These are phyloP conservation scores for Eucera pruinosa DNA, from an alignment of 2,888 invertebrate species.

Conservation along the genomic window DNA sequence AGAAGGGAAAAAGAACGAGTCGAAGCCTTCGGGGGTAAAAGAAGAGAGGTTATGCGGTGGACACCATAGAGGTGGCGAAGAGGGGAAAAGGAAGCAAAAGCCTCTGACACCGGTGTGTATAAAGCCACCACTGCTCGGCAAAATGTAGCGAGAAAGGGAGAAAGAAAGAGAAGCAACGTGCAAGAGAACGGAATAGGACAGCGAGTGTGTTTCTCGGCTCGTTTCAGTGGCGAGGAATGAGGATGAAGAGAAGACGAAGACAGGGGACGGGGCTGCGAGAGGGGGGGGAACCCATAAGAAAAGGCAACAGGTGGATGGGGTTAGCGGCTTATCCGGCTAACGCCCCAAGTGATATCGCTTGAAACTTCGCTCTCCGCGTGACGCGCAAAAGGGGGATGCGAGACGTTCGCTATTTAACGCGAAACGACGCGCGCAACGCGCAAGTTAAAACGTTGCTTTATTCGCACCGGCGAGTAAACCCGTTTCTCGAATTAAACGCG, in stretches of 20 bases:
- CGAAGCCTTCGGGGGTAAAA: constrained; percentile 40
- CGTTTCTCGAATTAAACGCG: too few relatives aligned
- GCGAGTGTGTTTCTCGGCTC: constrained; percentile 36
- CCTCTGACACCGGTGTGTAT: constrained; percentile 50
- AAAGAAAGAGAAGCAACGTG: too few relatives aligned
- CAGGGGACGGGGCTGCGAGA: too few relatives aligned
- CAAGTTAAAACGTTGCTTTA: too few relatives aligned
- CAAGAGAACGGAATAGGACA: constrained; percentile 59
- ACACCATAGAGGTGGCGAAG: constrained; percentile 40
- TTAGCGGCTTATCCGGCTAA: constrained; percentile 84
- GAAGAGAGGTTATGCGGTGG: constrained; percentile 24
- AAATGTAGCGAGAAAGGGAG: too few relatives aligned
- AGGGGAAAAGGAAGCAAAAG: constrained; percentile 56
- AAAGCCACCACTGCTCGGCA: too few relatives aligned
- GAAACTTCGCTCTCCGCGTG: constrained; percentile 74
- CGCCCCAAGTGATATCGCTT: constrained; percentile 82
- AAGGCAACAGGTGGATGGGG: constrained; percentile 84
- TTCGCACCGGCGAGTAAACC: constrained; percentile 11
- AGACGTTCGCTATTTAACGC: constrained; percentile 22
- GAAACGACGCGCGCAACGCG: too few relatives aligned
- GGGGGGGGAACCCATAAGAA: constrained; percentile 77
- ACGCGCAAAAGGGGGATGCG: constrained; percentile 68
- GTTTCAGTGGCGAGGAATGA: constrained; percentile 68
- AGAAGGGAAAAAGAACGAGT: constrained; percentile 58
- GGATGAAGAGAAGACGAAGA: too few relatives aligned